Conservation (phyloP, 2,888 invertebrate species). For the Dorcus parallelipipedus region DNA sequence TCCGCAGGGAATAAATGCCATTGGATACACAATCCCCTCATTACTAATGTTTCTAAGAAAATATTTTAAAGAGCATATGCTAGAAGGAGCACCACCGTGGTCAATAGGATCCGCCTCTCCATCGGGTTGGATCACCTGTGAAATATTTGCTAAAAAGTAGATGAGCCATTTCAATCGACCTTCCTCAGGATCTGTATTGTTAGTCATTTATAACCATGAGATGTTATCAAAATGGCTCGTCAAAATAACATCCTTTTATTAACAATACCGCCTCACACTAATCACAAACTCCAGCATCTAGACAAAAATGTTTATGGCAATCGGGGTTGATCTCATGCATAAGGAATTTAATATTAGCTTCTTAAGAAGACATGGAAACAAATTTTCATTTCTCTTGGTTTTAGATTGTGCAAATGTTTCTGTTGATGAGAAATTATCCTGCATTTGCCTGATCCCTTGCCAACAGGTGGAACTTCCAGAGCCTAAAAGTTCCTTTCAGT, state of each 20-base stretch:
- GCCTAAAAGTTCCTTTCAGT: too few species aligned
- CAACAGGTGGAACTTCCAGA: too few species aligned
- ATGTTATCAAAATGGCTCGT: not conserved
- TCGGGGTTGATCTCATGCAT: too few species aligned
- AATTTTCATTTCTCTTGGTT: too few species aligned
- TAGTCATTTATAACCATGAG: not conserved
- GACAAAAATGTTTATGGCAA: not conserved
- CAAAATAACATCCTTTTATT: not conserved
- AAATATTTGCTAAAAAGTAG: not conserved
- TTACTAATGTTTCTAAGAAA: slow-evolving; percentile 4
- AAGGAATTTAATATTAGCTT: too few species aligned
- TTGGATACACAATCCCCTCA: slow-evolving; percentile 1
- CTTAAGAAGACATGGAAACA: too few species aligned
- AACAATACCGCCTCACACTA: not conserved
- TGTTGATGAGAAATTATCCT: too few species aligned
- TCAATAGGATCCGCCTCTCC: not conserved
- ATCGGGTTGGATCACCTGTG: not conserved
- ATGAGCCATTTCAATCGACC: too few species aligned
- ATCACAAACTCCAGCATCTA: not conserved
- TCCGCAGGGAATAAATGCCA: too few species aligned
- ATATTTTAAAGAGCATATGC: not conserved
- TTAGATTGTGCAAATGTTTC: too few species aligned
- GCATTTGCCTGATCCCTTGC: too few species aligned
- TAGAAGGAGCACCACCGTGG: too few species aligned
- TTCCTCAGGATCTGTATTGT: not conserved